phyloP scores from a whole-genome alignment of 2,113 vertebrate genomes.

The Equus przewalskii region DNA sequence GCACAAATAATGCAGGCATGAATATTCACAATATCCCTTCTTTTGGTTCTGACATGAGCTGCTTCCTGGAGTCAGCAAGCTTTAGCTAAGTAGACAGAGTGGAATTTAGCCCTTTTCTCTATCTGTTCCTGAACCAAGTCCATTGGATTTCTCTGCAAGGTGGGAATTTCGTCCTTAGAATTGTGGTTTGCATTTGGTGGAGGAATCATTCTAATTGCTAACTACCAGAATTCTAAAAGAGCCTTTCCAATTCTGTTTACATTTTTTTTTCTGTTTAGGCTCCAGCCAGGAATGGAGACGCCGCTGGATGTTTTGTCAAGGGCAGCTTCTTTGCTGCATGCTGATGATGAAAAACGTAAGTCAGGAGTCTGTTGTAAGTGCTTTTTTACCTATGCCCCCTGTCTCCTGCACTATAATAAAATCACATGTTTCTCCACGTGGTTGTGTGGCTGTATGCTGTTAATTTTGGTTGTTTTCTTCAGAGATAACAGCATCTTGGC shows the following conservation, averaged over 20 bases:
- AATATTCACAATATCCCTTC: background rate
- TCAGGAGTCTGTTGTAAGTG: slow-evolving; percentile 62
- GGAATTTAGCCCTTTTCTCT: background rate
- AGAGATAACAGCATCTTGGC: background rate
- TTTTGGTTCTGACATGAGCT: background rate
- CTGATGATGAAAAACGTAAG: slow-evolving; percentile 98
- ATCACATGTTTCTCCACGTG: background rate
- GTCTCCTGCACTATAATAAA: background rate
- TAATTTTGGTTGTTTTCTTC: slow-evolving; percentile 10
- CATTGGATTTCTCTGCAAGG: background rate
- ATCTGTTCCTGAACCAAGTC: background rate
- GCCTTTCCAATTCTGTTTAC: background rate
- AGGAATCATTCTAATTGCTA: background rate
- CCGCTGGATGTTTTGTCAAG: slow-evolving; percentile 98
- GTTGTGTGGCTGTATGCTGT: background rate
- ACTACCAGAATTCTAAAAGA: background rate
- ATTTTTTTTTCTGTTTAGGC: slow-evolving; percentile 81
- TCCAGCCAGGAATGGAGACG: slow-evolving; percentile 95
- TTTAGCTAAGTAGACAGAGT: background rate
- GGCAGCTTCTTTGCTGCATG: slow-evolving; percentile 98
- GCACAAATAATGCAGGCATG: background rate
- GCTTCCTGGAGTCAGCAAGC: background rate
- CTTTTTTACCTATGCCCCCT: background rate
- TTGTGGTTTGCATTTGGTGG: background rate
- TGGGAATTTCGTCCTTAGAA: background rate